phyloP scores from a whole-genome alignment of 1,140 invertebrate species.

The Samia ricini region DNA sequence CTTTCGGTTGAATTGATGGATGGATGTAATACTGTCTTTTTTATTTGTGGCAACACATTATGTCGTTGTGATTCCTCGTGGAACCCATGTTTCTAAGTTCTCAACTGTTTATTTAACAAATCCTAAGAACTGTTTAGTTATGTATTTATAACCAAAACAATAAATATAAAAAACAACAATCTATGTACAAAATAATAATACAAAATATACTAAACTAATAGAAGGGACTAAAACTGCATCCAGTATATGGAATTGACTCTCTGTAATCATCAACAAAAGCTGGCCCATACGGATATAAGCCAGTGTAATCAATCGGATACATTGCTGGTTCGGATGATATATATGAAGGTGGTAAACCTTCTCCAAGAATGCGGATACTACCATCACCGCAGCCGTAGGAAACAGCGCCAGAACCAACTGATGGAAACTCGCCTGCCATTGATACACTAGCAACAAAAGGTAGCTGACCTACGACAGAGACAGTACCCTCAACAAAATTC shows the following conservation, averaged over 20 bases:
- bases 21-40: no score
- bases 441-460: conserved; percentile 43
- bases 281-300: not conserved
- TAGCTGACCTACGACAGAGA: conserved; percentile 28
- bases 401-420: conserved; percentile 28
- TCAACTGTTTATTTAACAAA: no score
- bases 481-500: conserved; percentile 8
- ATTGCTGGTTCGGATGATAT: not conserved
- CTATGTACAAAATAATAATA: conserved; percentile 6
- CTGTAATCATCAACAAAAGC: not conserved
- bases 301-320: not conserved
- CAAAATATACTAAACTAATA: conserved; percentile 1
- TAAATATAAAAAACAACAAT: not conserved
- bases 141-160: not conserved
- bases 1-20: no score
- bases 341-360: conserved; percentile 10
- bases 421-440: conserved; percentile 38
- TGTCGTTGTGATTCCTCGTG: no score
- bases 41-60: no score
- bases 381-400: conserved; percentile 39
- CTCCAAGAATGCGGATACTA: conserved; percentile 28
- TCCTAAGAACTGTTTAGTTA: no score
- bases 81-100: no score
- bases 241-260: not conserved
- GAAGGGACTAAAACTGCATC: conserved; percentile 1